A percentile compares a stretch with the other conserved stretches of the same genome.
Evolutionary conservation across 1,140 invertebrate genomes (phyloP).

Genomic region (Drosophila nannoptera): DNA sequence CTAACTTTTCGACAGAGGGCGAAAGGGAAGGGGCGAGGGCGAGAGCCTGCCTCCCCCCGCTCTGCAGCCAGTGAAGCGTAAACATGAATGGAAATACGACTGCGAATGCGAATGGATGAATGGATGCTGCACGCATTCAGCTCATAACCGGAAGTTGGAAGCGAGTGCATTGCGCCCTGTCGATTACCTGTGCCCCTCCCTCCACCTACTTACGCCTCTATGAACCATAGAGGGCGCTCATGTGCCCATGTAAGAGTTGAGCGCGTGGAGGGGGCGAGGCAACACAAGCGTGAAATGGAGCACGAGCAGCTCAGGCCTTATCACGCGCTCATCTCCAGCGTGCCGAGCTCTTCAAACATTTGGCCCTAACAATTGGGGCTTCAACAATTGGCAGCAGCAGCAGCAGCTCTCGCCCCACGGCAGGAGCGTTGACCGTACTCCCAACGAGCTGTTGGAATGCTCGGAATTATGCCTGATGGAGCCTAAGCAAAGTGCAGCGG

Average conservation of each 20-base stretch:
- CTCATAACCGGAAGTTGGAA: constrained; percentile 72
- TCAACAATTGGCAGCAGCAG: constrained; percentile 72
- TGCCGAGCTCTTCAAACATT: constrained; percentile 55
- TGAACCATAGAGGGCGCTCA: not conserved
- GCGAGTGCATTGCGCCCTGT: constrained; percentile 54
- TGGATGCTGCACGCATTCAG: constrained; percentile 20
- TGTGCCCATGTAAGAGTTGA: constrained; percentile 27
- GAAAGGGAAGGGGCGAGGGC: not conserved
- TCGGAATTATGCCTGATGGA: constrained; percentile 8
- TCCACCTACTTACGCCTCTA: not conserved
- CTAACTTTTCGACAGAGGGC: constrained; percentile 45
- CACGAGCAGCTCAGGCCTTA: no score
- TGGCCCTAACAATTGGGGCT: constrained; percentile 58
- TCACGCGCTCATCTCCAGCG: constrained; percentile 2
- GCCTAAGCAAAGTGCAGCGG: constrained; percentile 9
- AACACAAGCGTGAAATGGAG: not conserved
- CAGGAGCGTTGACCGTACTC: constrained; percentile 59
- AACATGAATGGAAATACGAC: constrained; percentile 65
- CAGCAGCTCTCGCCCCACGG: no score
- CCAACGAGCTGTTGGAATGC: constrained; percentile 19
- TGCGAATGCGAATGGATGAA: constrained; percentile 47
- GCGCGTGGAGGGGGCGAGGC: not conserved
- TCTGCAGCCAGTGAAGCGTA: constrained; percentile 64
- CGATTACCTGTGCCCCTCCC: constrained; percentile 22
- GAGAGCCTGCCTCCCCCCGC: no score